Conservation (phyloP, 2,797 vertebrate species). For the Periophthalmus magnuspinnatus region DNA sequence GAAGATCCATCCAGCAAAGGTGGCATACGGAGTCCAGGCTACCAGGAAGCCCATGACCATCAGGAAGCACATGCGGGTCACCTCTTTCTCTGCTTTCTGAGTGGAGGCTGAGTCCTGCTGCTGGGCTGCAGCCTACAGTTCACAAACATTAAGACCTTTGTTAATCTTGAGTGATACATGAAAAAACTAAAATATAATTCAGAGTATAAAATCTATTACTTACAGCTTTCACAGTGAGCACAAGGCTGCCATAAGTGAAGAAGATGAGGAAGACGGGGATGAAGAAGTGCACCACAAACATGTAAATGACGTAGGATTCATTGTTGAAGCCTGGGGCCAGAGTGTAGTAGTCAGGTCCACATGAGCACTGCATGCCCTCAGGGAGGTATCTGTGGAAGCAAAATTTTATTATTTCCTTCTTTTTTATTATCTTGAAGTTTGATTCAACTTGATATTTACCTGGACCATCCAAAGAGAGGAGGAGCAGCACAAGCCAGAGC, state of each 20-base stretch:
- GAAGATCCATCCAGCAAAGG: constrained; percentile 82
- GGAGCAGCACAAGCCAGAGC: constrained; percentile 69
- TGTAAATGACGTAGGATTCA: constrained; percentile 79
- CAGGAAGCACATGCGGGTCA: constrained; percentile 82
- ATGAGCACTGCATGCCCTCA: constrained; percentile 80
- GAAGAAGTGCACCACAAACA: constrained; percentile 74
- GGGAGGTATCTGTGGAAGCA: constrained; percentile 70
- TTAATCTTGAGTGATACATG: not conserved
- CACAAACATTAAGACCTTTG: not conserved
- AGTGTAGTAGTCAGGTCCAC: constrained; percentile 80
- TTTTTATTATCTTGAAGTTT: not conserved
- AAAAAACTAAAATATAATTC: not conserved
- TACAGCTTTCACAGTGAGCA: constrained; percentile 81
- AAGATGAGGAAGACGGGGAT: constrained; percentile 72
- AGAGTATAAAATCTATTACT: constrained; percentile 8
- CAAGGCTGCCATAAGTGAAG: constrained; percentile 79
- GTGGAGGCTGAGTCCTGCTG: constrained; percentile 84
- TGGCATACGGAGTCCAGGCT: constrained; percentile 81
- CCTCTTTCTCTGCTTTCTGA: constrained; percentile 85
- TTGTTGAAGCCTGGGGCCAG: constrained; percentile 77
- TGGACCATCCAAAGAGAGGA: constrained; percentile 81
- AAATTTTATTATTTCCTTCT: not conserved
- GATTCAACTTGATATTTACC: constrained; percentile 48
- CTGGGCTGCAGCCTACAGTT: constrained; percentile 78
- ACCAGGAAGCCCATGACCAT: constrained; percentile 82